phyloP scores from a whole-genome alignment of 35 echinoderm and acorn worm genomes.

The Ptychodera flava region DNA sequence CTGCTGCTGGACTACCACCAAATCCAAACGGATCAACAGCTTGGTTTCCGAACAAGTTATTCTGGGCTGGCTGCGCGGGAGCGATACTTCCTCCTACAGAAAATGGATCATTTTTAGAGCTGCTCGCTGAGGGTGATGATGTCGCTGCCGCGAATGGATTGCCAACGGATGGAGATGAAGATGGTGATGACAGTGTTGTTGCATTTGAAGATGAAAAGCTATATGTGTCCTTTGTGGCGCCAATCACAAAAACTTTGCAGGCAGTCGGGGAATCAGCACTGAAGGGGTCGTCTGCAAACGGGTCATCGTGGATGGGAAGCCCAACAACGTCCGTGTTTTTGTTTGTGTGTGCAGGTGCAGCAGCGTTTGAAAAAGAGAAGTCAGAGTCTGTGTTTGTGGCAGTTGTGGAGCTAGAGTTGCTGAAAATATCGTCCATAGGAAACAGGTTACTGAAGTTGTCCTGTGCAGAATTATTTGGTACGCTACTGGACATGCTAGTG shows the following conservation, averaged over 20 bases:
- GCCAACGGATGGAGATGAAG: not conserved
- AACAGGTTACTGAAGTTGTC: slow-evolving; percentile 13
- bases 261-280: slow-evolving; percentile 36
- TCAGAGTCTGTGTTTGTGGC: slow-evolving; percentile 7
- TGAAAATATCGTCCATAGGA: slow-evolving; percentile 13
- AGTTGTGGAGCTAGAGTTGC: not conserved
- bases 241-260: slow-evolving; percentile 15
- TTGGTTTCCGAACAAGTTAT: not conserved
- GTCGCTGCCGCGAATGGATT: not conserved
- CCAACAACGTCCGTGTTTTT: not conserved
- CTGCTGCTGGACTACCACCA: not conserved
- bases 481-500: slow-evolving; percentile 4
- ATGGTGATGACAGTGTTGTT: not conserved
- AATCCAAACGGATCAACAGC: not conserved
- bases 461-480: slow-evolving; percentile 17
- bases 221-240: not conserved
- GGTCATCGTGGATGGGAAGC: slow-evolving; percentile 73
- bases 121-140: not conserved
- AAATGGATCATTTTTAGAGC: slow-evolving; percentile 1
- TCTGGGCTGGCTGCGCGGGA: not conserved
- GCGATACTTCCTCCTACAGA: not conserved
- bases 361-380: slow-evolving; percentile 1
- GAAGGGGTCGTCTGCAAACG: slow-evolving; percentile 81
- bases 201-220: not conserved
- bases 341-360: slow-evolving; percentile 18